Conservation (phyloP, 2,797 vertebrate species). For the Urosaurus nigricauda region DNA sequence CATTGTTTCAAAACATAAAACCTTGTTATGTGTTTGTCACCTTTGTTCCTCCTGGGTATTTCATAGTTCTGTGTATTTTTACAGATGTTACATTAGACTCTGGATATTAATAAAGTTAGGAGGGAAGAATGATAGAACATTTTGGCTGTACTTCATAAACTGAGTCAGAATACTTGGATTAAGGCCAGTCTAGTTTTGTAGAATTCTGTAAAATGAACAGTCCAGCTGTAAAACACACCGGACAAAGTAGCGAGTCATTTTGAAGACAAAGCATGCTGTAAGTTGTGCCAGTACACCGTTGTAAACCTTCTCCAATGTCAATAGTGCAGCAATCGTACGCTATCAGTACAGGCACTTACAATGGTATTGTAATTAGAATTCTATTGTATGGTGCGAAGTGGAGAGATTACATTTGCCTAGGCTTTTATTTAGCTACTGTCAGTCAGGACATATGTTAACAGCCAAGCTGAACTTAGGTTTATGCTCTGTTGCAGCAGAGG, state of each 20-base stretch:
- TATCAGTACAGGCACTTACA: background rate
- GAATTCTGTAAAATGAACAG: background rate
- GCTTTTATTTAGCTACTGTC: background rate
- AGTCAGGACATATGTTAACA: background rate
- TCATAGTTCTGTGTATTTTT: background rate
- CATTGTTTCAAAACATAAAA: background rate
- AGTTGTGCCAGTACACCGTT: background rate
- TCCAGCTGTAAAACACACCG: background rate
- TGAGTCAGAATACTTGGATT: conserved; percentile 14
- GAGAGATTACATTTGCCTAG: background rate
- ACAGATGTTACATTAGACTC: background rate
- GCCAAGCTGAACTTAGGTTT: background rate
- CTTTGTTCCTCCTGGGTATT: background rate
- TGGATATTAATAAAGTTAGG: conserved; percentile 10
- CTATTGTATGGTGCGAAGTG: background rate
- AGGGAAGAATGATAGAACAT: conserved; percentile 13
- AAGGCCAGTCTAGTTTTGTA: background rate
- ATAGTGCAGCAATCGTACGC: background rate
- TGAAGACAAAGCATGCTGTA: background rate
- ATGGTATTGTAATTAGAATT: background rate
- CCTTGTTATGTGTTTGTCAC: background rate
- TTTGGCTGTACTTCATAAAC: conserved; percentile 11
- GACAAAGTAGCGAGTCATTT: background rate
- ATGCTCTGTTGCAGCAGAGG: too few species aligned
- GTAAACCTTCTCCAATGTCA: background rate